A percentile compares a stretch with the other conserved stretches of the same genome.
Conservation (phyloP, 2,113 vertebrate genomes). For the Gallinago media region DNA sequence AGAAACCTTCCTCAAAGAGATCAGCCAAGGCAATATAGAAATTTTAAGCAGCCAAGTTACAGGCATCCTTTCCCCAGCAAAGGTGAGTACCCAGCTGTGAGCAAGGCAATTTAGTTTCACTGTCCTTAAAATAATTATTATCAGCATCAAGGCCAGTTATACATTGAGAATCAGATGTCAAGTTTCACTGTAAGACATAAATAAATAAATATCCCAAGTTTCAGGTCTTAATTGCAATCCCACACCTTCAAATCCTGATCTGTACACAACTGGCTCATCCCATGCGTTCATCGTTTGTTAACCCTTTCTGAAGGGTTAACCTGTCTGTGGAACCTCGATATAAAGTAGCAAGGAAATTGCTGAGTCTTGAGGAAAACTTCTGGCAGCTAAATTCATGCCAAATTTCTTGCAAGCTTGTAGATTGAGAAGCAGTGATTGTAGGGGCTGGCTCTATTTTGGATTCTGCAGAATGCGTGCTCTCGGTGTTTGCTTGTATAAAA, state of each 20-base stretch:
- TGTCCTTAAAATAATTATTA: background rate
- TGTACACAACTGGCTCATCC: background rate
- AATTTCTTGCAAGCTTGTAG: background rate
- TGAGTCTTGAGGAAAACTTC: background rate
- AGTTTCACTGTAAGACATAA: background rate
- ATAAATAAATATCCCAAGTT: background rate
- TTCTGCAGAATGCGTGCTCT: background rate
- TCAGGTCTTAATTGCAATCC: background rate
- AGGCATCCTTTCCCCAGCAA: background rate
- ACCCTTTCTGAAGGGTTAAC: conserved; percentile 25
- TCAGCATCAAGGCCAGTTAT: background rate
- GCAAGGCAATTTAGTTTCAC: background rate
- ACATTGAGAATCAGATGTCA: background rate
- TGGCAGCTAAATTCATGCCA: background rate
- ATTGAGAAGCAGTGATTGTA: background rate
- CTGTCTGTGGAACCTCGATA: background rate
- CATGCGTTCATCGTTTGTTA: background rate
- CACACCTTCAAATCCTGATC: background rate
- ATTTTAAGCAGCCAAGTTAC: background rate
- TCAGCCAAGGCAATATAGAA: background rate
- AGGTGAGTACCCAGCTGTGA: background rate
- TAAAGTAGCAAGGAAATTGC: background rate
- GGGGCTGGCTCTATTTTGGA: background rate
- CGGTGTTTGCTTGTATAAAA: background rate
- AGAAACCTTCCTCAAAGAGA: background rate